A percentile compares a stretch with the other conserved stretches of the same genome.
These are phyloP conservation scores for Geophilus truncorum DNA, from an alignment of 2,888 invertebrate genomes.

Conservation along the genomic window DNA sequence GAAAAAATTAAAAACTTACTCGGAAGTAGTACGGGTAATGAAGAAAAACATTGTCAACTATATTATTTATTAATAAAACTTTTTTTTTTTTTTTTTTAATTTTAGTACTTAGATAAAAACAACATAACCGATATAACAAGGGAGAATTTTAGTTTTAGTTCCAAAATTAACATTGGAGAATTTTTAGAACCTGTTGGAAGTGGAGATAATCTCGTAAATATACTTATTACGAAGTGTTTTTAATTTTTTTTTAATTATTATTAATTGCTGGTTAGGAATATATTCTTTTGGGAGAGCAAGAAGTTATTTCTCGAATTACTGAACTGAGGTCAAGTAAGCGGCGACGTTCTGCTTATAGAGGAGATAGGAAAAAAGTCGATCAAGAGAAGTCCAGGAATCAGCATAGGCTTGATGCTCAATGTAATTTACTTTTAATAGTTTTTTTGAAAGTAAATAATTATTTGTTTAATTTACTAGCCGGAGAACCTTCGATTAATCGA, in stretches of 20 bases:
- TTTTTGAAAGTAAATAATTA: not conserved
- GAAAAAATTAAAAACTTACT: conserved; percentile 58
- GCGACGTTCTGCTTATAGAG: conserved; percentile 38
- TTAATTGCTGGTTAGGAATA: too few relatives aligned
- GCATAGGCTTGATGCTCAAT: conserved; percentile 47
- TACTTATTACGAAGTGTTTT: not conserved
- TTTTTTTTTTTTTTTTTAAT: conserved; percentile 39
- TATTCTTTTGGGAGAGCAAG: conserved; percentile 43
- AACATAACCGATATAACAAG: conserved; percentile 61
- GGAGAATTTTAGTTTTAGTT: conserved; percentile 89
- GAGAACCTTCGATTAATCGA: not conserved
- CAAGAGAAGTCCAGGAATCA: conserved; percentile 45
- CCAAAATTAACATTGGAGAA: conserved; percentile 81
- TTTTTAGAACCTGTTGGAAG: conserved; percentile 70
- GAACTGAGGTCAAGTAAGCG: conserved; percentile 43
- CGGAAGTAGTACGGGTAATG: conserved; percentile 56
- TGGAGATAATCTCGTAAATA: conserved; percentile 46
- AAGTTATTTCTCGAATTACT: conserved; percentile 41
- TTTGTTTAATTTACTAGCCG: not conserved
- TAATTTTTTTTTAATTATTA: not conserved
- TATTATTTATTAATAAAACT: not conserved
- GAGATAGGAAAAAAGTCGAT: conserved; percentile 44
- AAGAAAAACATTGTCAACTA: not conserved
- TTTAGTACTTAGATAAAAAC: conserved; percentile 70
- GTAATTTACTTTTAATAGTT: conserved; percentile 39